These are phyloP conservation scores for Geothlypis trichas DNA, from an alignment of 2,113 vertebrate species.

Conservation along the genomic window DNA sequence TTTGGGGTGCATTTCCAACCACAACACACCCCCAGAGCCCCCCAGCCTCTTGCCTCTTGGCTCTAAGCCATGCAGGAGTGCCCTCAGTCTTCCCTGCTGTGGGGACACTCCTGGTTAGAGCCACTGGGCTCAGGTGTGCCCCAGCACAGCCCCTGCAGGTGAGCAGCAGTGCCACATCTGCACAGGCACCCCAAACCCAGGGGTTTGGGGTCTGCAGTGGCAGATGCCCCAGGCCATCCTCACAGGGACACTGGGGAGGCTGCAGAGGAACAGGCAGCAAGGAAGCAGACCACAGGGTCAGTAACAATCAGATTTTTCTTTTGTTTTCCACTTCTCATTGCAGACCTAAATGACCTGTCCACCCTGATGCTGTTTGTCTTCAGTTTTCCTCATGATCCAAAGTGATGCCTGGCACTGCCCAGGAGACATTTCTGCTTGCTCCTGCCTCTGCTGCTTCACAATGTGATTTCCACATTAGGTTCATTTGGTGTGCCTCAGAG, in stretches of 20 bases:
- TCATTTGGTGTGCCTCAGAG: neutral
- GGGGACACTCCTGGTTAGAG: neutral
- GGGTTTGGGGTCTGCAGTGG: neutral
- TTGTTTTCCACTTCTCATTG: neutral
- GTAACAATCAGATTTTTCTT: neutral
- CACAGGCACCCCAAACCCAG: no score
- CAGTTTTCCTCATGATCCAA: neutral
- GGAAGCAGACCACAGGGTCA: neutral
- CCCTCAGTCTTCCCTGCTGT: neutral
- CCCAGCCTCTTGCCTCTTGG: neutral
- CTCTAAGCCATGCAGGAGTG: neutral
- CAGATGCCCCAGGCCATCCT: neutral
- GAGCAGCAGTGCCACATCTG: neutral
- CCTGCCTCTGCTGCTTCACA: neutral
- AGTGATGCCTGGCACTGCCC: neutral
- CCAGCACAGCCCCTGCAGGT: neutral
- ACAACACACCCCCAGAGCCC: neutral
- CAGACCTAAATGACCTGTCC: neutral
- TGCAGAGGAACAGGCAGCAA: neutral
- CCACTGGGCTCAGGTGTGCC: neutral
- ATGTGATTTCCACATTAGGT: neutral
- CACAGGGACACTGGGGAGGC: neutral
- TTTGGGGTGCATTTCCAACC: neutral
- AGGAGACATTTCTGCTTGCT: neutral
- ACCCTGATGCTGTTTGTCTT: neutral